Conservation (phyloP, 2,797 vertebrate species). For the Lacerta agilis region DNA sequence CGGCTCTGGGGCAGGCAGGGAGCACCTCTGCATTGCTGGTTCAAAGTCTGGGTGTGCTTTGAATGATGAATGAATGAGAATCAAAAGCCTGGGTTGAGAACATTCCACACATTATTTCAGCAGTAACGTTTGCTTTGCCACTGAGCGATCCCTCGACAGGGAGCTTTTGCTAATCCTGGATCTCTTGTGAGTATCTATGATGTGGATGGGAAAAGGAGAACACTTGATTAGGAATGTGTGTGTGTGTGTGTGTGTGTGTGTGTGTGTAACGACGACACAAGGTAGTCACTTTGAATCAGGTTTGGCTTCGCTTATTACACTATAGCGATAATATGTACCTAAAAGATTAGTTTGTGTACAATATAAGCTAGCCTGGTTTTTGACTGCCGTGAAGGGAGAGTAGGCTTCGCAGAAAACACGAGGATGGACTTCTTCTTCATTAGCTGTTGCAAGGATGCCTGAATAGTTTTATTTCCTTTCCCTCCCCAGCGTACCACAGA, state of each 20-base stretch:
- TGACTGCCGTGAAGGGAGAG: neutral
- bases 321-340: neutral
- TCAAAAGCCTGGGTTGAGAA: neutral
- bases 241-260: neutral
- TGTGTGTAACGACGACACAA: neutral
- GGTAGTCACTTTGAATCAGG: neutral
- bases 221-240: too few relatives aligned
- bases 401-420: neutral
- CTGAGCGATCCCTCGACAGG: neutral
- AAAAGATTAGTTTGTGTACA: neutral
- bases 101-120: neutral
- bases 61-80: too few relatives aligned
- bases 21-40: neutral
- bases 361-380: neutral
- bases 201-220: neutral
- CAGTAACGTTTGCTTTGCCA: neutral
- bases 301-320: neutral
- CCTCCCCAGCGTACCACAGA: conserved; percentile 69
- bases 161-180: too few relatives aligned
- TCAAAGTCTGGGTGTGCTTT: neutral
- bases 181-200: neutral
- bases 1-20: neutral
- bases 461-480: neutral
- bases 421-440: neutral
- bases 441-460: neutral